Evolutionary conservation across 2,888 invertebrate genomes (phyloP).

Genomic region (Carpatolechia fugitivella): DNA sequence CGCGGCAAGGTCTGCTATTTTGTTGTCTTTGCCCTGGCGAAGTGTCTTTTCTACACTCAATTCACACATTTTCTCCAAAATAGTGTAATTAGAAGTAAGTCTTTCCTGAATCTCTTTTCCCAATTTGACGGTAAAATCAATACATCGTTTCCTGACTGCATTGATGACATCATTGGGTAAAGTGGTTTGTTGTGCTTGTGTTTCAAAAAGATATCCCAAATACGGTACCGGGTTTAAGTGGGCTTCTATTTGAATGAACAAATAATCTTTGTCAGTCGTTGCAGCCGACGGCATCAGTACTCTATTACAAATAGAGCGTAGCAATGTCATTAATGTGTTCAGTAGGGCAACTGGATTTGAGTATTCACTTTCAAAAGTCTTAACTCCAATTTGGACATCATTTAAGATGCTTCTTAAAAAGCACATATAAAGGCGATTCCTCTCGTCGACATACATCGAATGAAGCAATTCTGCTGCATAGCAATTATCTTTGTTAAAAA

Average conservation of each 20-base stretch:
- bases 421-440: slow-evolving; percentile 15
- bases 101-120: slow-evolving; percentile 23
- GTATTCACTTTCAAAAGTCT: slow-evolving; percentile 18
- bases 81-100: slow-evolving; percentile 20
- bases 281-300: background rate
- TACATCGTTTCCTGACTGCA: background rate
- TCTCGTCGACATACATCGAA: slow-evolving; percentile 1
- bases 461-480: slow-evolving; percentile 10
- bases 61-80: slow-evolving; percentile 16
- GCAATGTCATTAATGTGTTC: background rate
- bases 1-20: slow-evolving; percentile 14
- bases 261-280: background rate
- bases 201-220: background rate
- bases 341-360: background rate
- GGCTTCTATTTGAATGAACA: background rate
- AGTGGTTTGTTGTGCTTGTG: background rate
- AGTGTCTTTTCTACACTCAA: slow-evolving; percentile 18
- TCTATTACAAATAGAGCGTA: background rate
- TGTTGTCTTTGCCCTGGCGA: slow-evolving; percentile 18
- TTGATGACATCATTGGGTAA: background rate
- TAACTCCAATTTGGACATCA: slow-evolving; percentile 22
- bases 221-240: background rate
- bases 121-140: slow-evolving; percentile 15
- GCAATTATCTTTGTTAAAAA: slow-evolving; percentile 7
- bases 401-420: slow-evolving; percentile 20